Base-by-base conservation (phyloP, 2,888 invertebrate species). In the Drosophila paramelanica region DNA sequence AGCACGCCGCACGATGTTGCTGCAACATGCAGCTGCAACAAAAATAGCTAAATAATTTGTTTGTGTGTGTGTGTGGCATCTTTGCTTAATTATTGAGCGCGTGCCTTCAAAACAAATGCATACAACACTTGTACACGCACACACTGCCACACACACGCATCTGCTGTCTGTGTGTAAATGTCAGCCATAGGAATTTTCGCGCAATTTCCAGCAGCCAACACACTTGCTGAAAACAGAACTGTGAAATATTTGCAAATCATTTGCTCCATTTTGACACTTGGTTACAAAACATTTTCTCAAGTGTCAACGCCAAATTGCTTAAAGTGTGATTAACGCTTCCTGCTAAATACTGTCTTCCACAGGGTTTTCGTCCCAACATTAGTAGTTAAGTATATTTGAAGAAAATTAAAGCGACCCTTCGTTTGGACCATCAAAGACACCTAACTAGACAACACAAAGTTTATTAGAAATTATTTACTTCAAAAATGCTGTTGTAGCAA, bases 31-130 rank as follows among this genome's bases (percentile, higher is more conserved):
- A 70, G 43, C 25, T 53, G 13, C 47, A 61, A 45, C 67, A 71
- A 60, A 49, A 73, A 70, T 52, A 49, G 43, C 45, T 61, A 58
- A 46, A 53, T 67, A 51, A 58, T 59, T 57, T n/a, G 14, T 33
- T 13, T 27, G 17, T 38, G 38, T 38, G 27, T 38, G 31, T 57
- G 25, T 47, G 56, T 66, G 70, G 71, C 75, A 67, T 64, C 73
- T 72, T 69, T 69, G 73, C 69, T 87, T 87, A 81, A 87, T 87
- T 87, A 84, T 87, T 73, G 68, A 78, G 60, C 61, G 57, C 60
- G 53, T 78, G 67, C 42, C 51, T 65, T 59, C 25, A 20, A 65
- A 57, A 61, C 61, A 79, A 72, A 64, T 65, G 64, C 59, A 69
- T 20, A 38, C 41, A 65, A 57, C 57, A 50, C 45, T 43, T 39